Base-by-base conservation (phyloP, 2,888 invertebrate species). In the Linnaemya tessellans region DNA sequence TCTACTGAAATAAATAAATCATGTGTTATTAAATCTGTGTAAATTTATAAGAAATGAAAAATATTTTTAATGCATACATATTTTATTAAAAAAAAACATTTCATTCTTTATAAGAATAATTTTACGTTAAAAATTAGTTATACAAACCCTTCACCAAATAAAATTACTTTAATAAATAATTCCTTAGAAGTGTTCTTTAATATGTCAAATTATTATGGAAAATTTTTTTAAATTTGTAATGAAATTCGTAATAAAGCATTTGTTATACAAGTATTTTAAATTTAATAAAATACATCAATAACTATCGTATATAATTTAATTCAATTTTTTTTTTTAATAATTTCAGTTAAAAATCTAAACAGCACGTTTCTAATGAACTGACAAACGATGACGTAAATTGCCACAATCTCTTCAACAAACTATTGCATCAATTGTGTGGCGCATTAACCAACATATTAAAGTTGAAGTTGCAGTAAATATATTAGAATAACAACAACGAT, bases 301-400 rank as follows among this genome's bases (percentile, higher is more conserved):
- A 8, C 38, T 38, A 38, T 38, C 11, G 38, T 38, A 38, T 38
- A 10, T 35, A 20, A 46, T 67, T 41, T 30, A 41, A 35, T 65
- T 10, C 5, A 4, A 30, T 15, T 58, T 49, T n/a, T 51, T 38
- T 64, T 9, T 35, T 43, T 46, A 13, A 56, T 67, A 8, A 49
- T 80, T 82, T 41, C 77, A 83, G 82, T 60, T 73, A 51, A 65
- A 65, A 73, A 65, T 38, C 7, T 51, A n/a, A 18, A 10, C 9
- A n/a, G 22, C 70, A 60, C 49, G 67, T 73, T 58, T 35, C 43
- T 30, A 74, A 60, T 1, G 9, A 74, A 41, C 13, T 25, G 1
- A 18, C 18, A 25, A 25, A 56, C 54, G 71, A 25, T 82, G 56
- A 77, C 20, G 56, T 71, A 65, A 65, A 77, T 64, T 46, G 22